Evolutionary conservation across 2,113 vertebrate genomes (phyloP), one percentile per base, ranked within the genome.

Genomic region (Colistium nudipinnis): DNA sequence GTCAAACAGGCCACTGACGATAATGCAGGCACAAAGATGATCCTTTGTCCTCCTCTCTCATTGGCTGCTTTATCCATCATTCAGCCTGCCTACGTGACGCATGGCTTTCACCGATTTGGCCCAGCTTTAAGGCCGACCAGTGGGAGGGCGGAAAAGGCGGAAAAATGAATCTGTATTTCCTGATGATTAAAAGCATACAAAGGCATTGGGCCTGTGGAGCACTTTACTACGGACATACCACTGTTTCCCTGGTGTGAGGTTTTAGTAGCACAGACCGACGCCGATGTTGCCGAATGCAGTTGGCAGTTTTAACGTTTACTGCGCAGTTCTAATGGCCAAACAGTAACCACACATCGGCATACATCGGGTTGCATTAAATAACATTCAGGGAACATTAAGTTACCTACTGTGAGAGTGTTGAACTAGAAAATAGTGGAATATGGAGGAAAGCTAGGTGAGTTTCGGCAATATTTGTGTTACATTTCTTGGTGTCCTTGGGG

Each of bases 141-240:
- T 44, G 33, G 36, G 61, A 10, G 20, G 63, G 65, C 30, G 54
- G 64, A 38, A 70, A 57, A 10, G 20, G 63, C 62, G 27, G 54
- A 62, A 38, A 70, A 57, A 63, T 35, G 7, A 80, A 64, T 30
- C 41, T 59, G 24, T 67, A 78, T 75, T 74, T 74, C 49, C 48
- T 51, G 44, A 12, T 56, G 24, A 68, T 69, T 77, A 38, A 76
- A 31, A 76, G n/a, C 30, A 68, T 66, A 76, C 36, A 16, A 3
- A 82, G 82, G 76, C 70, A 65, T 68, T 65, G 45, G 61, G 76
- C 83, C 80, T 79, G 35, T 78, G 55, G 84, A 80, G 87, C 89
- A 89, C 89, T 88, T 90, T 88, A 90, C 82, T 76, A 45, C 70
- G 16, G 56, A 86, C 68, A 70, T 20, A 10, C 69, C 80, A 82